Evolutionary conservation across 2,113 vertebrate genomes (phyloP).

Genomic region (Castor canadensis): DNA sequence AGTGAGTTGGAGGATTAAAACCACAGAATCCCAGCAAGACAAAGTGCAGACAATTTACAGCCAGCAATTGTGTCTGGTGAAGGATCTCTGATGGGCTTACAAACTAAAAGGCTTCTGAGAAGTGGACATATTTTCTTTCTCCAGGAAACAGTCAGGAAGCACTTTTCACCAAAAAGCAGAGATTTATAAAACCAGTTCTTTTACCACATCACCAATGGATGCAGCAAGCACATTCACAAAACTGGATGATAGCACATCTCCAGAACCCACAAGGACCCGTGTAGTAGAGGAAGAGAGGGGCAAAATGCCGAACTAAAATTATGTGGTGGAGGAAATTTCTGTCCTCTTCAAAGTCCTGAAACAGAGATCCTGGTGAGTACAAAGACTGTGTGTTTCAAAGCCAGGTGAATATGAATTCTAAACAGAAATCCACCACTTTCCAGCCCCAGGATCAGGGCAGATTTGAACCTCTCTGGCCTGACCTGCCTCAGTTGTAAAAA

Average conservation of each 20-base stretch:
- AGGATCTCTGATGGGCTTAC: not conserved
- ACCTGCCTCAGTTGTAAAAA: not conserved
- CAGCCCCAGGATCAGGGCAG: not conserved
- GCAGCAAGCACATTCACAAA: conserved; percentile 30
- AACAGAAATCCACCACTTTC: not conserved
- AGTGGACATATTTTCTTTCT: not conserved
- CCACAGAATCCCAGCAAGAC: not conserved
- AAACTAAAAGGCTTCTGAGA: not conserved
- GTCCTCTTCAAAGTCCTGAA: not conserved
- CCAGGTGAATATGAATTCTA: not conserved
- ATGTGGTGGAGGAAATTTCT: not conserved
- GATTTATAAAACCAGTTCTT: not conserved
- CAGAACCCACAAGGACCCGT: not conserved
- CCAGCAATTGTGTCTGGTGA: not conserved
- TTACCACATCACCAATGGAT: not conserved
- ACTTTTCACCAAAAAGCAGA: conserved; percentile 20
- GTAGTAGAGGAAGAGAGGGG: not conserved
- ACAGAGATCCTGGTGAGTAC: not conserved
- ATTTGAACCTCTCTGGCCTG: not conserved
- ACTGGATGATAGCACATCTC: not conserved
- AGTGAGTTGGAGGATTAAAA: not conserved
- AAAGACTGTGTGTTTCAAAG: conserved; percentile 3
- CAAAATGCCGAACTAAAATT: not conserved
- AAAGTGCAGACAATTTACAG: not conserved
- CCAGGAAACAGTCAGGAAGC: not conserved